Evolutionary conservation across 2,113 vertebrate species (phyloP).

Genomic region (Macrotus californicus): DNA sequence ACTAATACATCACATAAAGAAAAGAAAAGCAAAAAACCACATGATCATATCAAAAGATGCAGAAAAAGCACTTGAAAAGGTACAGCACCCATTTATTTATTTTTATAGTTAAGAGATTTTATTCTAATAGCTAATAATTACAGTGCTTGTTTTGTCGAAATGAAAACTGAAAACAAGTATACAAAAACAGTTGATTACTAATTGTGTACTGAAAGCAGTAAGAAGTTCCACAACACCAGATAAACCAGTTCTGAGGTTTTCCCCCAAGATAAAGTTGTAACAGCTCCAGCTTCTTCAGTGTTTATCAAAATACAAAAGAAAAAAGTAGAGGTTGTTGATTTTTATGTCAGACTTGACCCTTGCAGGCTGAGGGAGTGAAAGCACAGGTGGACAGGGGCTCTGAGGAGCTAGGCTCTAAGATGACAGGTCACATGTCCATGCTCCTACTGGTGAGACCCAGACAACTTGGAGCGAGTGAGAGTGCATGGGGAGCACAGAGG

Average conservation of each 20-base stretch:
- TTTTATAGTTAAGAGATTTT: conserved; percentile 88
- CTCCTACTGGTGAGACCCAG: conserved; percentile 68
- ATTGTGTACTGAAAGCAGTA: conserved; percentile 85
- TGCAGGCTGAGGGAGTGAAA: conserved; percentile 84
- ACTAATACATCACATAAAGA: no score
- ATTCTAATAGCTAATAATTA: conserved; percentile 93
- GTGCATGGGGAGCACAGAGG: conserved; percentile 62
- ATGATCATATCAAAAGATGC: no score
- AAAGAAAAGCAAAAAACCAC: no score
- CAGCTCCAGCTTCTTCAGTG: conserved; percentile 87
- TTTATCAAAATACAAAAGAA: conserved; percentile 87
- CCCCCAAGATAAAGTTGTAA: conserved; percentile 83
- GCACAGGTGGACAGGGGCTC: conserved; percentile 79
- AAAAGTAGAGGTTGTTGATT: conserved; percentile 77
- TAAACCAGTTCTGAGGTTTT: conserved; percentile 84
- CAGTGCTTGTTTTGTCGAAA: conserved; percentile 91
- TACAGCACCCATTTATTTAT: no score
- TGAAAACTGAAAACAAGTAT: conserved; percentile 89
- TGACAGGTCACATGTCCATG: conserved; percentile 73
- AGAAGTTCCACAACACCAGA: conserved; percentile 87
- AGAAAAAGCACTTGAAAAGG: no score
- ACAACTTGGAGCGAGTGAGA: conserved; percentile 11
- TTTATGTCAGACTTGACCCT: conserved; percentile 86
- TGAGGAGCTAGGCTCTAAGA: conserved; percentile 74
- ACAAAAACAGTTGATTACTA: conserved; percentile 91